Conservation (phyloP, 1,140 invertebrate genomes). For the Anoplolepis gracilipes region DNA sequence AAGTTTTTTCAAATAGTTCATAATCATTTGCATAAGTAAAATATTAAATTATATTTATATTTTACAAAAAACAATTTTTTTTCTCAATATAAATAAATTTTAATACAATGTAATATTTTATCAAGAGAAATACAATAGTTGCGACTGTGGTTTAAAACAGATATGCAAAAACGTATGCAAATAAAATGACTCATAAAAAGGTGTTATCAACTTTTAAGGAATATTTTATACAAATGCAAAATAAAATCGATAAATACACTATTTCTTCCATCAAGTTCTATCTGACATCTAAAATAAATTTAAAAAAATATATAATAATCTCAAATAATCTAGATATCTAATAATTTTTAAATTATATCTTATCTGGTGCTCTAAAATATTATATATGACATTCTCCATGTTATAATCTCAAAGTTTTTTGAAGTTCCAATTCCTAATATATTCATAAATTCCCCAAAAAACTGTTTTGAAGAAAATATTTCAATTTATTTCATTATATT, state of each 20-base stretch:
- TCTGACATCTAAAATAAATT: neutral
- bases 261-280: neutral
- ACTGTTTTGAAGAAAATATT: neutral
- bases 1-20: neutral
- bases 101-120: neutral
- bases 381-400: neutral
- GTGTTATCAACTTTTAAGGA: neutral
- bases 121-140: slow-evolving; percentile 13
- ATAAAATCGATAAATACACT: neutral
- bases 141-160: neutral
- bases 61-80: neutral
- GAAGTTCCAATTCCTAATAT: neutral
- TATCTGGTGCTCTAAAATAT: neutral
- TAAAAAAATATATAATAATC: neutral
- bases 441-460: neutral
- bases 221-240: neutral
- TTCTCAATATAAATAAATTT: neutral
- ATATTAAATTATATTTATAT: neutral
- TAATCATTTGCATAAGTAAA: neutral
- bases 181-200: neutral
- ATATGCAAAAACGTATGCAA: neutral
- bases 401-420: neutral
- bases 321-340: no score
- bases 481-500: neutral
- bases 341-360: neutral